Evolutionary conservation across 2,888 invertebrate species (phyloP), one percentile per base, ranked within the genome.

Genomic region (Colletes collaris): DNA sequence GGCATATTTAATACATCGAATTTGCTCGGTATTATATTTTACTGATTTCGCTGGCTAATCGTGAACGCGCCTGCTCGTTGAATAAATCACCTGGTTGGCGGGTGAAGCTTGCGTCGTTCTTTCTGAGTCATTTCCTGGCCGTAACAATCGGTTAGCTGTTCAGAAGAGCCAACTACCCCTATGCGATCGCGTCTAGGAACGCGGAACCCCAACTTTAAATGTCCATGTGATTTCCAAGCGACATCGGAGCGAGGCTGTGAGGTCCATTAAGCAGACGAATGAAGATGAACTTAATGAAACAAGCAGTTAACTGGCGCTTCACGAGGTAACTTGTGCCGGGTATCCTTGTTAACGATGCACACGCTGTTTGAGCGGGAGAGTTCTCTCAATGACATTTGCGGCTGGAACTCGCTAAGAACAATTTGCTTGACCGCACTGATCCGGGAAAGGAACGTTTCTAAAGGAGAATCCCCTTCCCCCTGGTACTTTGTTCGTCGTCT

Each of bases 361-460:
- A 63, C 72, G 60, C 37, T 44, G 35, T n/a, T 67, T 6, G 73
- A 79, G 63, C 71, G 58, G 37, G 37, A 19, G 67, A 66, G 53
- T 77, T 68, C 56, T 40, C 40, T 13, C 68, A 73, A 70, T 77
- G 79, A 85, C 81, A 59, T 79, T 79, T 81, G 73, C 66, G 73
- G 65, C 58, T 27, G 53, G 52, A 56, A 71, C 63, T 75, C 46
- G 35, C 59, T 46, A 55, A 75, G 76, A 62, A 68, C 75, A 75
- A 76, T 76, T 62, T 68, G 82, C 80, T 75, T 84, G 84, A 86
- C 82, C 86, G 79, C 77, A 62, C 63, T 58, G 70, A 58, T 73
- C 79, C 62, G 71, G 69, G 76, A 82, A 84, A 78, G 65, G 69
- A 37, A 66, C 46, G 66, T 67, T 73, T 67, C 68, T 67, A 37